Evolutionary conservation across 2,113 vertebrate genomes (phyloP).

Genomic region (Carassius auratus): DNA sequence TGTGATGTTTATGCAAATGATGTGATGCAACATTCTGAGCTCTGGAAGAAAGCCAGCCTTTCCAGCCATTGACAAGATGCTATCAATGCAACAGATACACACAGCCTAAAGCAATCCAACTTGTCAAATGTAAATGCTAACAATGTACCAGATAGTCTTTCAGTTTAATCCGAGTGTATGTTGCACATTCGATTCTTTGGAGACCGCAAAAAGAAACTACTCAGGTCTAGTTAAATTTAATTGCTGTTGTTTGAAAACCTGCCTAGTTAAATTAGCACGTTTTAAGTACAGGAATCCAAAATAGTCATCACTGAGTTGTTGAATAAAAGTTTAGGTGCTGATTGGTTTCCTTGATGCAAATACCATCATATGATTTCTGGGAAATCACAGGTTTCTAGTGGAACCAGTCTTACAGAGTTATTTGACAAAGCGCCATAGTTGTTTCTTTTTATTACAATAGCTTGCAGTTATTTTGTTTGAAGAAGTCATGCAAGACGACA

Average conservation of each 20-base stretch:
- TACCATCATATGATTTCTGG: not conserved
- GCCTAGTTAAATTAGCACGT: not conserved
- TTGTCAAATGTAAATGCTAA: not conserved
- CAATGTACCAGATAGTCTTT: not conserved
- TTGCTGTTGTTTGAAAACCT: not conserved
- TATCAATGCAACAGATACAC: not conserved
- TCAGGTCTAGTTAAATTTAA: not conserved
- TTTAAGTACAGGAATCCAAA: not conserved
- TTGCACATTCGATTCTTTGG: not conserved
- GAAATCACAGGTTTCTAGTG: not conserved
- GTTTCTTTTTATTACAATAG: not conserved
- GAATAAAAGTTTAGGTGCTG: not conserved
- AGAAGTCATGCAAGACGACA: not conserved
- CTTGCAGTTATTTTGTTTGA: not conserved
- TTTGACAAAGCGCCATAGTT: not conserved
- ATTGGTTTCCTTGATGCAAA: not conserved
- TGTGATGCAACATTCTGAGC: not conserved
- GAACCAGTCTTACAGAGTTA: not conserved
- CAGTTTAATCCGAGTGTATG: not conserved
- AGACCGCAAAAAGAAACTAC: not conserved
- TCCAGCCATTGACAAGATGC: not conserved
- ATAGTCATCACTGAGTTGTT: not conserved
- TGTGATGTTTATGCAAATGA: slow-evolving; percentile 9
- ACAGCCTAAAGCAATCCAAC: not conserved
- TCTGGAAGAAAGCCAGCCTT: not conserved